phyloP scores from a whole-genome alignment of 2,888 invertebrate species.

The Cryptosula pallasiana region DNA sequence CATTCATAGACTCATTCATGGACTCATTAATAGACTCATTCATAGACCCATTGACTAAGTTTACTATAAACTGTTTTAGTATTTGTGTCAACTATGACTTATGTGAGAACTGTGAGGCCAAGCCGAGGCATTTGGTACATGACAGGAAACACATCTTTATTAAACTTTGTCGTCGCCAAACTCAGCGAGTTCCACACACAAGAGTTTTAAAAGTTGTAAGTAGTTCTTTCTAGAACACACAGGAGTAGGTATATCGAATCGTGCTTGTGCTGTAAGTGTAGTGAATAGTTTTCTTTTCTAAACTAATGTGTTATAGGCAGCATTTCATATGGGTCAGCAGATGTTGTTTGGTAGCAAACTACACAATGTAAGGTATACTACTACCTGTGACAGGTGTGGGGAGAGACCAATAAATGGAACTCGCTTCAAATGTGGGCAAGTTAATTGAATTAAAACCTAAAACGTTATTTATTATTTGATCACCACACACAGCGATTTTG shows the following conservation, averaged over 20 bases:
- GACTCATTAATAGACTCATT: no score
- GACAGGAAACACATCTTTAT: conserved; percentile 28
- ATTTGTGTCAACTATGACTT: conserved; percentile 2
- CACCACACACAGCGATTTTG: no score
- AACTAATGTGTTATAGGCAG: neutral
- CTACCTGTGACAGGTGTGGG: conserved; percentile 44
- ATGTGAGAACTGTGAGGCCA: neutral
- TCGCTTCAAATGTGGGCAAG: conserved; percentile 52
- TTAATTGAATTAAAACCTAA: no score
- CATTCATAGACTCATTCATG: no score
- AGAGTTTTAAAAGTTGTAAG: neutral
- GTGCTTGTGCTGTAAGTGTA: no score
- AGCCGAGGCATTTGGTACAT: neutral
- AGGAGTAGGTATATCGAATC: no score
- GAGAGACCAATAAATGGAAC: conserved; percentile 43
- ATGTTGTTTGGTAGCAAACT: neutral
- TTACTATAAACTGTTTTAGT: no score
- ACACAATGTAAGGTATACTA: neutral
- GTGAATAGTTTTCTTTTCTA: no score
- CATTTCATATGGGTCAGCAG: neutral
- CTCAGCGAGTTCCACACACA: neutral
- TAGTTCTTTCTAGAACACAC: no score
- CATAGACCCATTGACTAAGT: no score
- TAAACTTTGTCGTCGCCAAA: conserved; percentile 42
- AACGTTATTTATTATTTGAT: no score